phyloP scores from a whole-genome alignment of 2,888 invertebrate species.

The Netelia inedita region DNA sequence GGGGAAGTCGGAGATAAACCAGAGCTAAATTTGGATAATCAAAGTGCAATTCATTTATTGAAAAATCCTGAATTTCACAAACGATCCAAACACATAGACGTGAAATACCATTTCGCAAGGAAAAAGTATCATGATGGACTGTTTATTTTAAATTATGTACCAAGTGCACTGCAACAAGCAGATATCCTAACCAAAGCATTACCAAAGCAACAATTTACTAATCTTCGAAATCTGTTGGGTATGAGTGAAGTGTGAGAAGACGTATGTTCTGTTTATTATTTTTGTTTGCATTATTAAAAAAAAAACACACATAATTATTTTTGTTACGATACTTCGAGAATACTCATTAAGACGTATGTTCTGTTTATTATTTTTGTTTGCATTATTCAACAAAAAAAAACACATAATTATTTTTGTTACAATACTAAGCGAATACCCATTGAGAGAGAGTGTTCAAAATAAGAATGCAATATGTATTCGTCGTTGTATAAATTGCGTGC shows the following conservation, averaged over 20 bases:
- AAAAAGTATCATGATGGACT: slow-evolving; percentile 53
- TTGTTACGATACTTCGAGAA: too few species aligned
- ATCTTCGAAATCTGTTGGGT: slow-evolving; percentile 28
- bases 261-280: background rate
- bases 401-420: too few species aligned
- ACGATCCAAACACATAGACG: slow-evolving; percentile 64
- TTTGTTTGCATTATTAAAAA: background rate
- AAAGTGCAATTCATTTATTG: slow-evolving; percentile 66
- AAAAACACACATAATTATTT: background rate
- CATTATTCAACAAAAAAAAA: slow-evolving; percentile 5
- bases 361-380: background rate
- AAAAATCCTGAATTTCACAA: slow-evolving; percentile 64
- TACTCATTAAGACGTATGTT: background rate
- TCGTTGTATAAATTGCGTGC: background rate
- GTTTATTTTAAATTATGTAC: slow-evolving; percentile 41
- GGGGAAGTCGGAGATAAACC: slow-evolving; percentile 22
- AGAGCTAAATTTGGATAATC: slow-evolving; percentile 64
- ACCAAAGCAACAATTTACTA: slow-evolving; percentile 35
- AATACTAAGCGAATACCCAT: too few species aligned
- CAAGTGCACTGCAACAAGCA: slow-evolving; percentile 48
- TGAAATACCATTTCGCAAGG: slow-evolving; percentile 57
- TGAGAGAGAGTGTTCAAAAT: background rate
- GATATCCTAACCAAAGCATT: slow-evolving; percentile 59
- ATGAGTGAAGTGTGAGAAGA: background rate
- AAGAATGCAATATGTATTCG: background rate